Evolutionary conservation across 2,113 vertebrate species (phyloP).

Genomic region (Phalacrocorax pelagicus): DNA sequence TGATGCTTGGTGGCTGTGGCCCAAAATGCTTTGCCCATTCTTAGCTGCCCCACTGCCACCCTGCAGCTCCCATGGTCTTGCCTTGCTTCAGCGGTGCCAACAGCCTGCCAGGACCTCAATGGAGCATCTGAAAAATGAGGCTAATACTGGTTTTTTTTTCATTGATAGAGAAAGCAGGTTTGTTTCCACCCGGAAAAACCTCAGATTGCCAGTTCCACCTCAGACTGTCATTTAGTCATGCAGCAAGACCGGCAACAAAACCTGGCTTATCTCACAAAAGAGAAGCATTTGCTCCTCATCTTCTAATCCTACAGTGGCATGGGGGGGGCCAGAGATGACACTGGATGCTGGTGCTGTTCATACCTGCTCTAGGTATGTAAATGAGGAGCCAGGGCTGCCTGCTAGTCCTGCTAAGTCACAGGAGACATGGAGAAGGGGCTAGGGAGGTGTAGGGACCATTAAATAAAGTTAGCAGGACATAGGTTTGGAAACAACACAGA

Average conservation of each 20-base stretch:
- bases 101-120: not conserved
- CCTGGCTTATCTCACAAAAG: not conserved
- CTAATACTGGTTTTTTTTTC: not conserved
- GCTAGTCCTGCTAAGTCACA: not conserved
- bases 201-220: not conserved
- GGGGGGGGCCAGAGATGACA: not conserved
- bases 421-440: not conserved
- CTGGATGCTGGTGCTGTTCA: not conserved
- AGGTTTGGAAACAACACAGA: not conserved
- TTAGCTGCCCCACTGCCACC: not conserved
- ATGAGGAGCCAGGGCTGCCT: not conserved
- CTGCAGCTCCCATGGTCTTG: not conserved
- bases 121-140: not conserved
- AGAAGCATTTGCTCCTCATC: not conserved
- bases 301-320: not conserved
- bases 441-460: not conserved
- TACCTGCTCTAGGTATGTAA: not conserved
- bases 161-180: not conserved
- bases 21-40: not conserved
- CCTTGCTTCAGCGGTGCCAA: not conserved
- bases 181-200: not conserved
- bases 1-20: fast-evolving
- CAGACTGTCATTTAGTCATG: not conserved
- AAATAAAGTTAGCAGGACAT: not conserved
- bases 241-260: not conserved